Evolutionary conservation across 2,888 invertebrate species (phyloP), one percentile per base, ranked within the genome.

Genomic region (Clistopyga incitator): DNA sequence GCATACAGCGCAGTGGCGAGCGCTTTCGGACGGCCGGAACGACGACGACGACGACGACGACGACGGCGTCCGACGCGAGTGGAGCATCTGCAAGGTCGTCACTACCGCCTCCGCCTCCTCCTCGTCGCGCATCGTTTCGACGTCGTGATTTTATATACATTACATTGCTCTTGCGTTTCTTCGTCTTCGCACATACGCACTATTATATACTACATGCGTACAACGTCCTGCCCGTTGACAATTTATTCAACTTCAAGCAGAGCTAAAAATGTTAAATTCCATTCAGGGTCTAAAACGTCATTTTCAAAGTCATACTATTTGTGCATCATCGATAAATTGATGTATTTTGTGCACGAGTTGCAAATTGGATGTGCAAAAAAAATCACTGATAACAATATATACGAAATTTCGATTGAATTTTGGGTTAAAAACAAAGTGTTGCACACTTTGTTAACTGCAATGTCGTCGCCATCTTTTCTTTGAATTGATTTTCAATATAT

Each of bases 31-130:
- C 82, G 71, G 45, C 45, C 74, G 34, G 18, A 67, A 76, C 54
- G 59, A 68, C 67, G 50, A 68, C 79, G 76, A 83, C 86, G 87
- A 83, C 86, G 87, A 54, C 68, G 42, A 38, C 67, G 65, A 18
- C 25, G 65, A 13, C 29, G 64, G 34, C 77, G 68, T 74, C 61
- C 59, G 59, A 64, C 50, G 38, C 47, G 75, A 78, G 59, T 50
- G 18, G 68, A 78, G 50, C 75, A 64, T 75, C 56, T 75, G 45
- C 75, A 56, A 61, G 75, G 52, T 65, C 64, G 64, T 47, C 61
- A n/a, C 45, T 45, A 59, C 45, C 78, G 47, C 61, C 78, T 52
- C 29, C 78, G 34, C 78, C 68, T 68, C 45, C 54, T 59, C 38
- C n/a, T 56, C 59, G 23, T 74, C 29, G 71, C 52, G 50, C 61